Conservation (phyloP, 2,888 invertebrate genomes). For the Cataglyphis albicans region DNA sequence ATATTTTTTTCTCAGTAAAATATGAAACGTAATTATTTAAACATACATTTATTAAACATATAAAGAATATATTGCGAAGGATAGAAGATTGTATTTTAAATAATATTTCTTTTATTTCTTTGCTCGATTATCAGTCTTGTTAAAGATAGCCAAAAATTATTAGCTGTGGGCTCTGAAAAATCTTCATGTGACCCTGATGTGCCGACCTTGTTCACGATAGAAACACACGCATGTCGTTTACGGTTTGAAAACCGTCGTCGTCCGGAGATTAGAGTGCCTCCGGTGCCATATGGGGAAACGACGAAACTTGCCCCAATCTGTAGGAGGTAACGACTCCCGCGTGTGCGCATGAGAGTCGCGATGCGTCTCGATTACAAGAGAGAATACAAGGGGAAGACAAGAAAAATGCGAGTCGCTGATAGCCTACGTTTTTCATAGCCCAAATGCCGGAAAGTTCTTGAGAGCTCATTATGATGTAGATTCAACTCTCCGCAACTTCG, state of each 20-base stretch:
- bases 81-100: not conserved
- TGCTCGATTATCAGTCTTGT: not conserved
- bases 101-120: not conserved
- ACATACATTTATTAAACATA: not conserved
- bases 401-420: constrained; percentile 53
- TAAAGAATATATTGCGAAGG: not conserved
- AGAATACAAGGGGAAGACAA: constrained; percentile 24
- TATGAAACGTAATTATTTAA: not conserved
- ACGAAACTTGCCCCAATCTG: constrained; percentile 59
- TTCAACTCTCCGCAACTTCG: constrained; percentile 14
- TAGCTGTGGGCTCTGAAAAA: not conserved
- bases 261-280: constrained; percentile 69
- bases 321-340: constrained; percentile 51
- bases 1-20: not conserved
- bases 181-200: not conserved
- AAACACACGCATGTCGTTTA: constrained; percentile 47
- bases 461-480: constrained; percentile 14
- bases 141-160: not conserved
- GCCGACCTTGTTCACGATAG: constrained; percentile 10
- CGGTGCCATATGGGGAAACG: constrained; percentile 66
- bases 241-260: constrained; percentile 62
- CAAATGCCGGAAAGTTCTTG: constrained; percentile 39
- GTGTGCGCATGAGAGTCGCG: constrained; percentile 46
- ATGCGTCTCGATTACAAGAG: constrained; percentile 54
- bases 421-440: constrained; percentile 39